Conservation (phyloP, 1,140 invertebrate species). For the Leptinotarsa defecta region DNA sequence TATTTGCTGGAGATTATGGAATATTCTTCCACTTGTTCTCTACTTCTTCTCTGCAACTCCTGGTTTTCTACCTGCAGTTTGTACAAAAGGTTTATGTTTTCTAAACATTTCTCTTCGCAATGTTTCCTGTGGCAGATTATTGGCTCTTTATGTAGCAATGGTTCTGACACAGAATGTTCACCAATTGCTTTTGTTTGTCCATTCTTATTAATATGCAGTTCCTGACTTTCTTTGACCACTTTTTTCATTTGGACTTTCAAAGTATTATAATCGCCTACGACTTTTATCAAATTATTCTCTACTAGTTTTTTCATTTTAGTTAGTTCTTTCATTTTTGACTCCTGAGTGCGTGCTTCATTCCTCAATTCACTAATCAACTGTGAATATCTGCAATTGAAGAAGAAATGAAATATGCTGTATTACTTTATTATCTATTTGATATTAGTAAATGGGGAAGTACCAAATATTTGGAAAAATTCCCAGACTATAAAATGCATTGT, state of each 20-base stretch:
- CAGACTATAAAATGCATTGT: no score
- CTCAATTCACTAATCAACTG: constrained; percentile 32
- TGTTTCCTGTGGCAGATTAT: background rate
- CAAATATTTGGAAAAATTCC: no score
- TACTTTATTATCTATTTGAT: constrained; percentile 18
- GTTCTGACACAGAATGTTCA: background rate
- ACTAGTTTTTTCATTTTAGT: constrained; percentile 25
- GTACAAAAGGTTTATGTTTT: background rate
- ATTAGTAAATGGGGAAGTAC: background rate
- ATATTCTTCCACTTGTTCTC: constrained; percentile 2
- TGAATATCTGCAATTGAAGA: constrained; percentile 19
- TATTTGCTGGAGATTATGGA: background rate
- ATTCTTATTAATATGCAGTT: background rate
- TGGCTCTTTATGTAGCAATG: background rate
- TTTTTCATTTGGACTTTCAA: constrained; percentile 21
- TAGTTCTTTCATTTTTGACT: constrained; percentile 22
- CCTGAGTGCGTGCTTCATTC: constrained; percentile 23
- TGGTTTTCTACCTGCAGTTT: background rate
- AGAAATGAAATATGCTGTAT: constrained; percentile 23
- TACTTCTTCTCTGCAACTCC: background rate
- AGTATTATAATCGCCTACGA: constrained; percentile 24
- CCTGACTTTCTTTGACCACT: constrained; percentile 2
- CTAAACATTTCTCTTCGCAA: constrained; percentile 8
- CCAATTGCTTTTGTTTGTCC: constrained; percentile 7
- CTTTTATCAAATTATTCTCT: constrained; percentile 28